Evolutionary conservation across 37 sponge, comb jelly and placozoan genomes (phyloP), one percentile per base, ranked within the genome.

Genomic region (Aplysina aerophoba): DNA sequence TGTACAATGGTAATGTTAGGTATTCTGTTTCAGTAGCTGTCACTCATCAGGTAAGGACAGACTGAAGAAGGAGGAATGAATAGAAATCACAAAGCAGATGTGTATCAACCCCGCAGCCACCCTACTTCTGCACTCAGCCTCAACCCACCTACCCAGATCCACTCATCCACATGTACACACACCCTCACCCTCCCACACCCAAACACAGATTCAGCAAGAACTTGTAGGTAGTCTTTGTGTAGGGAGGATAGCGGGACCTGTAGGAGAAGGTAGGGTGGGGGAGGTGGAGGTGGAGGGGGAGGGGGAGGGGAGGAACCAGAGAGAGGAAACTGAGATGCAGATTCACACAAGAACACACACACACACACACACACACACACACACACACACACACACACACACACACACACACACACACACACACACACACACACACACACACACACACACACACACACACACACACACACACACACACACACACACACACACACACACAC

Each of bases 221-320:
- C 27, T 86, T 83, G 35, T 71, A 19, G 62, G 89, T 89, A 4
- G 73, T 38, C 58, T 37, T 59, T 36, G 85, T 40, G 63, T 56
- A 87, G 15, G 94, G 94, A 58, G 94, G 94, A 60, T 89, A 89
- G 39, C 92, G 89, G 11, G 85, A n/a, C 33, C 92, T 73, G 53
- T 28, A 25, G 61, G 37, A 15, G 13, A 15, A 68, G 44, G 19
- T 22, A 15, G 24, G 28, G 87, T 0, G 53, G 35, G 19, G 50
- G 24, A 19, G 15, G 39, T 44, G 33, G 12, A 83, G 22, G 34
- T 15, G 55, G 37, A 34, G 60, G 57, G 34, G 50, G 50, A 44
- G 8, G 50, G 8, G 50, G 8, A 8, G 50, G 50, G 50, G 8
- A 8, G 50, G 50, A 6, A 62, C 15, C n/a, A 40, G 50, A 44